Conservation (phyloP, 2,797 vertebrate species). For the Sebastiscus tertius region DNA sequence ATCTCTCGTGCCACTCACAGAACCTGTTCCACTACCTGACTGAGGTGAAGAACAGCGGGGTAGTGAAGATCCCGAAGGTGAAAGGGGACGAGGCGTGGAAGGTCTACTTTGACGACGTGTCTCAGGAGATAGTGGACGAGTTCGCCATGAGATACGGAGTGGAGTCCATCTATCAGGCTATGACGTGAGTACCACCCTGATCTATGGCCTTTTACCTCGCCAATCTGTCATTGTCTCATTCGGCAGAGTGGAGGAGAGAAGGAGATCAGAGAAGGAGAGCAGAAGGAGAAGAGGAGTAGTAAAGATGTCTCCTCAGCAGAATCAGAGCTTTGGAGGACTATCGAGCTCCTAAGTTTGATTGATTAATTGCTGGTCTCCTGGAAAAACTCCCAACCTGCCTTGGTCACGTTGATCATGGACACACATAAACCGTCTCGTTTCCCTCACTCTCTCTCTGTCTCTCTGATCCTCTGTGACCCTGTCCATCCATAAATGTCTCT, state of each 20-base stretch:
- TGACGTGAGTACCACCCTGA: conserved; percentile 92
- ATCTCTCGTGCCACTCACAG: conserved; percentile 76
- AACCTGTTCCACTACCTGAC: conserved; percentile 97
- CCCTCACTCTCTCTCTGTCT: conserved; percentile 14
- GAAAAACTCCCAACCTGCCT: conserved; percentile 56
- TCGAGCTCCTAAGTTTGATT: conserved; percentile 64
- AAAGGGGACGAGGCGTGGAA: conserved; percentile 98
- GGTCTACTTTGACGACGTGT: conserved; percentile 94
- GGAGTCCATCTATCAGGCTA: conserved; percentile 98
- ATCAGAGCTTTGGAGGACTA: conserved; percentile 59
- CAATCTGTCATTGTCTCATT: conserved; percentile 75
- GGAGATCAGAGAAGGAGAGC: conserved; percentile 44
- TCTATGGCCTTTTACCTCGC: conserved; percentile 71
- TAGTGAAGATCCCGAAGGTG: conserved; percentile 94
- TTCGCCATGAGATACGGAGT: conserved; percentile 98
- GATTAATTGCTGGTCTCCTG: conserved; percentile 62
- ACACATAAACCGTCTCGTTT: conserved; percentile 48
- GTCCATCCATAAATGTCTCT: conserved; percentile 30
- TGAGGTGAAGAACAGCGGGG: conserved; percentile 90
- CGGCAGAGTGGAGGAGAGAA: conserved; percentile 51
- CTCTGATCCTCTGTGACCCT: conserved; percentile 42
- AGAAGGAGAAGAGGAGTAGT: conserved; percentile 48
- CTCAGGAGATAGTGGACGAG: conserved; percentile 98
- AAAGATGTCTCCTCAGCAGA: conserved; percentile 78
- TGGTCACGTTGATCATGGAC: conserved; percentile 63